Evolutionary conservation across 2,113 vertebrate genomes (phyloP), one percentile per base, ranked within the genome.

Genomic region (Hypanus sabinus): DNA sequence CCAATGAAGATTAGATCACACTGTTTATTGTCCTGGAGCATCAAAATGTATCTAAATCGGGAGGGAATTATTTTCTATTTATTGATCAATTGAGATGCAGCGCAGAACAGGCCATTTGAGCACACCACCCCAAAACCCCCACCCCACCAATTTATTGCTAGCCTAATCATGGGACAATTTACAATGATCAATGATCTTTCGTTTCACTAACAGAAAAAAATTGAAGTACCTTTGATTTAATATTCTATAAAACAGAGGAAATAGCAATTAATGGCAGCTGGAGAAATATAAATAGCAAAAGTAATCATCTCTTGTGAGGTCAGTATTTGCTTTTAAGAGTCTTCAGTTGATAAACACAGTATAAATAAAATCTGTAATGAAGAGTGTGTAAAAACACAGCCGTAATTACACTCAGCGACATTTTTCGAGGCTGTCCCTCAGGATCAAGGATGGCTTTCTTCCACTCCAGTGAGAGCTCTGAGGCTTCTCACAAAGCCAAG

Each of bases 191-290:
- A 46, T 46, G 46, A 46, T 46, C 65, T 27, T 36, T 5, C 33
- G 20, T 27, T 22, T 5, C 33, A 36, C 20, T 92, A 9, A 12
- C 18, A 70, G 16, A 70, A 92, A 70, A 33, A 70, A 68, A 70
- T 36, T 70, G 12, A 16, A 30, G 60, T 65, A 65, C 60, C n/a
- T 62, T 65, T 18, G 60, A 68, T 22, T 92, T 70, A 92, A 38
- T 92, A 92, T 38, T 92, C 33, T 14, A 92, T 70, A 68, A 92
- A 92, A 92, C 62, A 92, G 65, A 92, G 70, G 33, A 70, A 92
- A 70, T 8, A n/a, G 20, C 33, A 70, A 62, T n/a, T 70, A 68
- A 62, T 70, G 33, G 36, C n/a, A 93, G 38, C 10, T 93, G 65
- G 33, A 11, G 33, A 73, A 36, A 71, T 93, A 70, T 71, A 38